Percentiles rank a stretch among this genome's conserved stretches.
Conservation (phyloP, 2,888 invertebrate species). For the Sarcophaga caerulescens region DNA sequence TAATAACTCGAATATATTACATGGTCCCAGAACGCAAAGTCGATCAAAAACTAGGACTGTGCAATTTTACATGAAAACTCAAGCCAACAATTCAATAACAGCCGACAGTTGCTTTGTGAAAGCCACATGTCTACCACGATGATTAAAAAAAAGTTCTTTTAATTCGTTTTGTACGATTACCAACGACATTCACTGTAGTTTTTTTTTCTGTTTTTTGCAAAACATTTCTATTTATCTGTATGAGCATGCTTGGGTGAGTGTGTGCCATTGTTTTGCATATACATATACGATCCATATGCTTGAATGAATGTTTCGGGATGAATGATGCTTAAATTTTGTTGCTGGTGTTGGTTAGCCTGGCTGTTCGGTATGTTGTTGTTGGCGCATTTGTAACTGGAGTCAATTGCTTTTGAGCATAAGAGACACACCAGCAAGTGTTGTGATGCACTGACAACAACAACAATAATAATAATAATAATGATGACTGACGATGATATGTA, state of each 20-base stretch:
- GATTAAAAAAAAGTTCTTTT: no score
- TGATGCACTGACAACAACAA: neutral
- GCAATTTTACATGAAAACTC: no score
- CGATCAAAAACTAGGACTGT: no score
- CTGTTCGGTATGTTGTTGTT: conserved; percentile 24
- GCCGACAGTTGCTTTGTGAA: no score
- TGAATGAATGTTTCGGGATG: conserved; percentile 28
- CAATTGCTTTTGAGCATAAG: conserved; percentile 58
- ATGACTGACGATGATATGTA: conserved; percentile 43
- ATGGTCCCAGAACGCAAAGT: no score
- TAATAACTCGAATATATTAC: no score
- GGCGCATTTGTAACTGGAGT: conserved; percentile 61
- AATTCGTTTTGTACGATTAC: conserved; percentile 30
- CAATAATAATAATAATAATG: neutral
- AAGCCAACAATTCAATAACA: no score
- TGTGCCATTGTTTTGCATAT: neutral
- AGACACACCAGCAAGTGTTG: conserved; percentile 47
- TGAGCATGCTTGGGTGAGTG: neutral
- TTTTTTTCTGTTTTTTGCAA: neutral
- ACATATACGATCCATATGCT: neutral
- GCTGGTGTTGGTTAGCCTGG: conserved; percentile 11
- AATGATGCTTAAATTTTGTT: conserved; percentile 37
- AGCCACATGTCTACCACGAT: no score
- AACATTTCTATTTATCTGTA: no score
- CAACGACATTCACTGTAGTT: neutral